Evolutionary conservation across 2,888 invertebrate genomes (phyloP), one percentile per base, ranked within the genome.

Genomic region (Ormyrus nitidulus): DNA sequence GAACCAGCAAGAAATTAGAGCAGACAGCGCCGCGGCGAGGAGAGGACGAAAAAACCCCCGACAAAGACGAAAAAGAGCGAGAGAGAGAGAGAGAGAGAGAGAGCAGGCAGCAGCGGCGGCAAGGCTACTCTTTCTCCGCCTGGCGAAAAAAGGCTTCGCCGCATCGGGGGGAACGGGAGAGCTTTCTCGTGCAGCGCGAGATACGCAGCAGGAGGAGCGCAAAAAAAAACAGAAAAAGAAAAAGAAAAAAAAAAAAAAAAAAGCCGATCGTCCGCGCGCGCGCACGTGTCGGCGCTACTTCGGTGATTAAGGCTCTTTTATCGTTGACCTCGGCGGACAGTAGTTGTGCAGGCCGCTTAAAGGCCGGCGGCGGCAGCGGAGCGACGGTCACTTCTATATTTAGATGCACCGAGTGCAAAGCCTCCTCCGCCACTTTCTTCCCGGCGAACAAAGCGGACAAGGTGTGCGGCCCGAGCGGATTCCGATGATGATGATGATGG

Each of bases 341-440:
- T 48, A 11, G 34, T 48, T 86, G 86, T 85, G 86, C 85, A 85
- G 83, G 86, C 80, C 80, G 85, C 86, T 85, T 86, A 87, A 88
- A 85, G 85, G 85, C 82, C 82, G 82, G 86, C 86, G 85, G 85
- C 86, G 86, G 75, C 80, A 49, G 71, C 85, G 84, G 84, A 2
- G 84, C 86, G 86, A 88, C 88, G 88, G 88, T 90, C 89, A 89
- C 86, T 88, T 88, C 90, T 90, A 90, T 90, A 88, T 90, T 90
- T 90, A 90, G 90, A 90, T 89, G 87, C 86, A 87, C 86, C 86
- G 85, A 86, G 86, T 87, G 87, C 88, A 19, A 19, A 19, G 19
- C 86, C 87, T 88, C 86, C 87, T 88, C 74, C 79, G 78, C 86
- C 87, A 86, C 88, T 89, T 89, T 89, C 88, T 88, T 88, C 87